Conservation (phyloP, 1,140 invertebrate genomes). For the Nixonia krombeini region DNA sequence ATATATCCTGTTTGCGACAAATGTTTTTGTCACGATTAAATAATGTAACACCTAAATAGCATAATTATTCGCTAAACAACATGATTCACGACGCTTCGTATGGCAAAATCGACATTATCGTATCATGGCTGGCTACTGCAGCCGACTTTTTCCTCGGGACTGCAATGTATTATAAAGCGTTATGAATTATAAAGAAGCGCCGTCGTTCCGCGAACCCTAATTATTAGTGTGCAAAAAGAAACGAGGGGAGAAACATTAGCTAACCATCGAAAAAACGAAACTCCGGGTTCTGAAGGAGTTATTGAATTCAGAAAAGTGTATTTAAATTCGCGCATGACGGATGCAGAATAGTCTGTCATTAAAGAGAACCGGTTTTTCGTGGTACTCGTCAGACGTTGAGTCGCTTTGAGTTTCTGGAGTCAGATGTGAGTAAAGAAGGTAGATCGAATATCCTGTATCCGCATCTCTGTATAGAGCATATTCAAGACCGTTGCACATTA, state of each 20-base stretch:
- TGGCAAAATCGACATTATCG: too few relatives aligned
- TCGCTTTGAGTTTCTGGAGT: conserved; percentile 44
- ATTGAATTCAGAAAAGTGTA: conserved; percentile 53
- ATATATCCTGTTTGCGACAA: too few relatives aligned
- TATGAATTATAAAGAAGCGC: conserved; percentile 18
- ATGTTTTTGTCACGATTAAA: too few relatives aligned
- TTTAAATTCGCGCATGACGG: conserved; percentile 49
- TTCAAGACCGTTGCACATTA: conserved; percentile 15
- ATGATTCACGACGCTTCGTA: too few relatives aligned
- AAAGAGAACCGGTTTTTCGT: conserved; percentile 52
- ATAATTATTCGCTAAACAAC: too few relatives aligned
- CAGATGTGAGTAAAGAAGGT: conserved; percentile 38
- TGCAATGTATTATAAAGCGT: conserved; percentile 1
- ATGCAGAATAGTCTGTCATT: conserved; percentile 53
- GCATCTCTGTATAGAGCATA: background rate
- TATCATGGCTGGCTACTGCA: too few relatives aligned
- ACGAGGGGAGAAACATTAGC: conserved; percentile 14
- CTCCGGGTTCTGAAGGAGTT: conserved; percentile 27
- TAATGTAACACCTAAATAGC: too few relatives aligned
- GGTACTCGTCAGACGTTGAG: conserved; percentile 46
- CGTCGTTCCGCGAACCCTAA: conserved; percentile 5
- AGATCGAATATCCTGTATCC: conserved; percentile 33
- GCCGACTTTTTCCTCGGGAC: too few relatives aligned
- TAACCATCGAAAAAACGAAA: conserved; percentile 29
- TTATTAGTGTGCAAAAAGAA: conserved; percentile 20